Evolutionary conservation across 2,888 invertebrate species (phyloP), one percentile per base, ranked within the genome.

Genomic region (Ashinkailepas kermadecensis): DNA sequence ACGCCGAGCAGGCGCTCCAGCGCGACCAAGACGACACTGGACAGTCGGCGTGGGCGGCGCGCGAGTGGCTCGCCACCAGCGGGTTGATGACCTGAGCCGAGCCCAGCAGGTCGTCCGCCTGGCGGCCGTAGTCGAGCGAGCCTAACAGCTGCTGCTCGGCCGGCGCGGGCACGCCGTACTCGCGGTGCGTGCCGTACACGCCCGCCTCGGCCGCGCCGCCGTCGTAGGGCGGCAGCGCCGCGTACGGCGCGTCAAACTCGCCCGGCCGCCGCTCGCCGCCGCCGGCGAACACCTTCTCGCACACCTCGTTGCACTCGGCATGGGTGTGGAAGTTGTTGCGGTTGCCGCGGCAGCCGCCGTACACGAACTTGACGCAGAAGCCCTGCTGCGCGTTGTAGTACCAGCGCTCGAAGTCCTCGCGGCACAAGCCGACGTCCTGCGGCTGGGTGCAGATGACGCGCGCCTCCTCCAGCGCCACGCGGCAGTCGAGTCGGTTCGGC

Each of bases 191-290:
- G 39, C 70, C 70, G 70, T n/a, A 70, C 70, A 12, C 25, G 70
- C 39, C 70, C 25, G 12, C 70, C 10, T 23, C 12, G 25, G 13
- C 59, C 13, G 15, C 70, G 39, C 70, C 39, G 54, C 25, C 25
- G 18, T 59, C 59, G 59, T 59, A 59, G 59, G 59, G 59, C 11
- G 15, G 18, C 18, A 54, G 74, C 39, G 54, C 54, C 74, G 54
- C 18, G 54, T 74, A 74, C 54, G 39, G 4, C 15, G 74, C 54
- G 21, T 54, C 74, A 6, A 74, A 18, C 74, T 74, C 74, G 13
- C 54, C 87, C 95, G 95, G 21, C 95, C 95, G 82, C 91, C 94
- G 87, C 91, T 91, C 86, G 92, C 92, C 0, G 92, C 90, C 83
- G 93, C 92, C 81, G 90, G 89, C n/a, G 91, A 91, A 64, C 89